Evolutionary conservation across 2,888 invertebrate genomes (phyloP).

Genomic region (Oligia latruncula): DNA sequence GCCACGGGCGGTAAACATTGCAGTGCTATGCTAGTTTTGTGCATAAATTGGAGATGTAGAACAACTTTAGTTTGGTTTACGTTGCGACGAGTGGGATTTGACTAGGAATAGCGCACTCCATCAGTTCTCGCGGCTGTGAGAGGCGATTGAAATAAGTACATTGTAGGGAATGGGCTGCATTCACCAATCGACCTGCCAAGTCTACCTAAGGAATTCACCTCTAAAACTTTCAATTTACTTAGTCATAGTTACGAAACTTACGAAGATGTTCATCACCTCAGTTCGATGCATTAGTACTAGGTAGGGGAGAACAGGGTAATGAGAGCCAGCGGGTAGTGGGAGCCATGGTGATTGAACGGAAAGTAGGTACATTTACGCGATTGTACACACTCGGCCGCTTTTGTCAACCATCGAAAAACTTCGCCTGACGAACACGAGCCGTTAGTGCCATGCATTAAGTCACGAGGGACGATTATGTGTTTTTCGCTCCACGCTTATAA

Average conservation of each 20-base stretch:
- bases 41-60: constrained; percentile 72
- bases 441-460: too few relatives aligned
- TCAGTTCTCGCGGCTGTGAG: constrained; percentile 7
- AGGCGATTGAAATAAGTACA: not conserved
- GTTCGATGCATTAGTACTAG: not conserved
- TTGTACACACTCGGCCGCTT: too few relatives aligned
- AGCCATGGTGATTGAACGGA: too few relatives aligned
- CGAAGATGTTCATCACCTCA: too few relatives aligned
- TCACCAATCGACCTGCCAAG: not conserved
- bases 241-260: too few relatives aligned
- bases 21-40: constrained; percentile 73
- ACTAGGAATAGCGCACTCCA: constrained; percentile 18
- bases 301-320: too few relatives aligned
- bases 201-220: not conserved
- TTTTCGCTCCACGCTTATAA: too few relatives aligned
- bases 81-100: constrained; percentile 6
- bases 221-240: not conserved
- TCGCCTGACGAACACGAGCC: too few relatives aligned
- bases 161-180: constrained; percentile 4
- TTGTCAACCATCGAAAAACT: too few relatives aligned
- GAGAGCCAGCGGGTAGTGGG: too few relatives aligned
- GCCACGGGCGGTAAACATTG: constrained; percentile 78
- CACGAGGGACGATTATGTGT: too few relatives aligned
- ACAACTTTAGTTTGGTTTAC: constrained; percentile 47
- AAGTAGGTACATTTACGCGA: too few relatives aligned